Evolutionary conservation across 1,140 invertebrate genomes (phyloP), one percentile per base, ranked within the genome.

Genomic region (Cydia strobilella): DNA sequence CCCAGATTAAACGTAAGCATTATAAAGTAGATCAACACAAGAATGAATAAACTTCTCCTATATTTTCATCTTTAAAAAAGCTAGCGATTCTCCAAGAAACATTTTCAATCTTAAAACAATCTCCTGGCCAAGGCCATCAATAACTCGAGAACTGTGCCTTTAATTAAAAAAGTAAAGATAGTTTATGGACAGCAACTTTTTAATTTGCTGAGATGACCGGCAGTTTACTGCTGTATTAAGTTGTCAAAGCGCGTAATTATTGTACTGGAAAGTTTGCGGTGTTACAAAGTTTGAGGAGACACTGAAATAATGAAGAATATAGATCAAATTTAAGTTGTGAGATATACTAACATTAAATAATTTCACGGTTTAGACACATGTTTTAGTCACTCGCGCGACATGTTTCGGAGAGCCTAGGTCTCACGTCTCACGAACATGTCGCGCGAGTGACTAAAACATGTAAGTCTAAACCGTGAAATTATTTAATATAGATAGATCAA

Each of bases 111-210:
- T 54, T 54, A 20, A 54, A 54, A 54, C 51, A 54, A 54, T 54
- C 51, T 54, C 7, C 51, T 54, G 15, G 51, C 51, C 15, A 48
- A 13, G 45, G 42, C 51, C 51, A 54, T 54, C 51, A 54, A 54
- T 54, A 54, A 54, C 42, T 45, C 42, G 12, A 15, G 42, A 18
- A 54, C 1, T 54, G 15, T 51, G 51, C 7, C 7, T 54, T 54
- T 54, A 54, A 54, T 54, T 54, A 54, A 54, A 54, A 54, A 54
- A 54, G 51, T 54, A 54, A n/a, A n/a, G 51, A 54, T 54, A 54
- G 51, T 54, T 54, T 54, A 54, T 45, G n/a, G 51, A 54, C 51
- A 18, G 51, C 51, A 54, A 54, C 51, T 54, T 54, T 54, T 54
- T 54, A 54, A 54, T 54, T 54, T 54, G 51, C 51, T 3, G n/a